Base-by-base conservation (phyloP, 2,888 invertebrate species). In the Bellardia bayeri region DNA sequence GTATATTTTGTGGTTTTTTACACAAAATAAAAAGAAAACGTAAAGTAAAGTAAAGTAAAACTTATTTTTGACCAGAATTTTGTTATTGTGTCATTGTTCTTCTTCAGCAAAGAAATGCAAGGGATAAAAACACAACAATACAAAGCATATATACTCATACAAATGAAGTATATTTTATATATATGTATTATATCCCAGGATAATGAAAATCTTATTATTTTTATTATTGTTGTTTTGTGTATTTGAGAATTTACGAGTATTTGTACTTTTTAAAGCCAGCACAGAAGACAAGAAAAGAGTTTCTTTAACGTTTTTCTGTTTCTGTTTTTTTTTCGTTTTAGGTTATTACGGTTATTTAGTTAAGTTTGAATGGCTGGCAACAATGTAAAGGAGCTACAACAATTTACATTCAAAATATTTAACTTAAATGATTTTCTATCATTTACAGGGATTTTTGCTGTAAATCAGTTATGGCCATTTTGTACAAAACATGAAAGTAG, bases 291-390 rank as follows among this genome's bases (percentile, higher is more conserved):
- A 23, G 13, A 37, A 74, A 74, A 74, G 74, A 45, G 16, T 72
- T 72, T 79, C 14, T 54, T 37, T 42, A 58, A 23, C 9, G 33
- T 33, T 13, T 56, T 58, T 23, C 23, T 23, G 54, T n/a, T 63
- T 23, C 13, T 64, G 16, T 66, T 74, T 66, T 45, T 51, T 69
- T 51, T 49, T 14, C 30, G 7, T 49, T 68, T 45, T 49, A 42
- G 30, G 58, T 76, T 78, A 69, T 85, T 69, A 81, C 42, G 61
- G 72, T 86, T 83, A 75, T 75, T 82, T 61, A 80, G 71, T 86
- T 83, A 64, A 51, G 64, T 79, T 80, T 64, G 72, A 66, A 81
- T 85, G 75, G 63, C 56, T 78, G 33, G n/a, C 54, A 68, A 66
- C 23, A 64, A 64, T 40, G 4, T 23, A 42, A 58, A 74, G 58